These are phyloP conservation scores for Troides oblongomaculatus DNA, from an alignment of 2,888 invertebrate species.

Conservation along the genomic window DNA sequence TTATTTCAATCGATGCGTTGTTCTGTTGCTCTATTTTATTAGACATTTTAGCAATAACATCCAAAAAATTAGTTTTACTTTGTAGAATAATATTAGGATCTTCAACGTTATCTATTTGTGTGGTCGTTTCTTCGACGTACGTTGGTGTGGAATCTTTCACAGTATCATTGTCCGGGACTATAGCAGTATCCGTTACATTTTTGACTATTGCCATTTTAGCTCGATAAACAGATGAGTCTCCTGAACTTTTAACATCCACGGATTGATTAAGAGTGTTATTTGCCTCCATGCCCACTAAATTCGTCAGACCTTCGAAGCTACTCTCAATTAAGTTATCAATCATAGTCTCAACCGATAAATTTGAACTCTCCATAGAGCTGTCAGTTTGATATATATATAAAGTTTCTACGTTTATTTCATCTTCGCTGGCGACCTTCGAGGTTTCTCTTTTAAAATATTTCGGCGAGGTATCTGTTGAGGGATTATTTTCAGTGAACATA, in stretches of 20 bases:
- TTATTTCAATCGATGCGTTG: constrained; percentile 54
- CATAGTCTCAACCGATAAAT: constrained; percentile 53
- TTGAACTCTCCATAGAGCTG: constrained; percentile 35
- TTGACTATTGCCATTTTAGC: constrained; percentile 15
- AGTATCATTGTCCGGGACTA: constrained; percentile 3
- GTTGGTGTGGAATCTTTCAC: neutral
- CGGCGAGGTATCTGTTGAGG: constrained; percentile 34
- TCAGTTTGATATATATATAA: constrained; percentile 43
- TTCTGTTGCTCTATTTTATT: constrained; percentile 59
- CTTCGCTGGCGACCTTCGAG: constrained; percentile 39
- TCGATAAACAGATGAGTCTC: constrained; percentile 4
- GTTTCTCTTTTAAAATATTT: constrained; percentile 59
- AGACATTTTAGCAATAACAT: constrained; percentile 51
- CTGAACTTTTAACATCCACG: constrained; percentile 10
- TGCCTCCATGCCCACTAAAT: constrained; percentile 24
- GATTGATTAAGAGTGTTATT: constrained; percentile 25
- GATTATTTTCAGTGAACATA: constrained; percentile 33
- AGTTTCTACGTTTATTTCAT: constrained; percentile 38
- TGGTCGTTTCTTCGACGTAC: neutral
- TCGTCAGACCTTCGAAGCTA: constrained; percentile 42
- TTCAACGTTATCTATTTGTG: constrained; percentile 5
- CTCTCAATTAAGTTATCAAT: constrained; percentile 57
- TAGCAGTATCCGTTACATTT: neutral
- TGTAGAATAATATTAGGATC: neutral
- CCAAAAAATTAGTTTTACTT: constrained; percentile 22